Percentiles rank a stretch among this genome's conserved stretches.
Evolutionary conservation across 53 echinoderm and acorn worm genomes (phyloP).

Genomic region (Zoroaster sp.): DNA sequence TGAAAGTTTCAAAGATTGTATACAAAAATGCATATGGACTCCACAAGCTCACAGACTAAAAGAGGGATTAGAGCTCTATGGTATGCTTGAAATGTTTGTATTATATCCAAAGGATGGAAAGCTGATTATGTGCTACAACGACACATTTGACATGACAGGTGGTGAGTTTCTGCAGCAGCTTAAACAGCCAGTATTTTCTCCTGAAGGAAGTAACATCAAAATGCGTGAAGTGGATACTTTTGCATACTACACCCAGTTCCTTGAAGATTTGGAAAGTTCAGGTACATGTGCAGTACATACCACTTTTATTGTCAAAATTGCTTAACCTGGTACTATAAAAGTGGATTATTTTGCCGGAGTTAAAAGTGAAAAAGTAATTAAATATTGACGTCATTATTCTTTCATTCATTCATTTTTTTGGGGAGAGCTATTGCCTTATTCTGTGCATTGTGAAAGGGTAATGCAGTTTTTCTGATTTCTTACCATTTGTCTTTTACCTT

Average conservation of each 20-base stretch:
- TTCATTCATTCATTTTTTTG: background rate
- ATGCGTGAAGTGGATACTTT: background rate
- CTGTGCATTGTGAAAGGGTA: background rate
- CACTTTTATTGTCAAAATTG: background rate
- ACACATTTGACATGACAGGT: background rate
- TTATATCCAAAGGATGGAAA: background rate
- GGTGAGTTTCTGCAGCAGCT: background rate
- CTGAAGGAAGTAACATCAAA: background rate
- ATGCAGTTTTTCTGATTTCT: background rate
- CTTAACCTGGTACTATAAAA: background rate
- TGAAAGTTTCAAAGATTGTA: too few species aligned
- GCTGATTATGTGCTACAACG: background rate
- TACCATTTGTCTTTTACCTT: background rate
- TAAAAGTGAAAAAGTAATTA: background rate
- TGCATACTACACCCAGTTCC: background rate
- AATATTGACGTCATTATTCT: background rate
- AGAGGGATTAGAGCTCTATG: background rate
- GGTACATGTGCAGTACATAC: background rate
- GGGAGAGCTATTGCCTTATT: background rate
- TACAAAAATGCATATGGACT: too few species aligned
- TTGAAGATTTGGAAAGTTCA: background rate
- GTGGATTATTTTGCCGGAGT: background rate
- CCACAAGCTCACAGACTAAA: too few species aligned
- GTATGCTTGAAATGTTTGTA: background rate
- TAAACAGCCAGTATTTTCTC: background rate